Conservation (phyloP, 2,888 invertebrate genomes). For the Beris morrisii region DNA sequence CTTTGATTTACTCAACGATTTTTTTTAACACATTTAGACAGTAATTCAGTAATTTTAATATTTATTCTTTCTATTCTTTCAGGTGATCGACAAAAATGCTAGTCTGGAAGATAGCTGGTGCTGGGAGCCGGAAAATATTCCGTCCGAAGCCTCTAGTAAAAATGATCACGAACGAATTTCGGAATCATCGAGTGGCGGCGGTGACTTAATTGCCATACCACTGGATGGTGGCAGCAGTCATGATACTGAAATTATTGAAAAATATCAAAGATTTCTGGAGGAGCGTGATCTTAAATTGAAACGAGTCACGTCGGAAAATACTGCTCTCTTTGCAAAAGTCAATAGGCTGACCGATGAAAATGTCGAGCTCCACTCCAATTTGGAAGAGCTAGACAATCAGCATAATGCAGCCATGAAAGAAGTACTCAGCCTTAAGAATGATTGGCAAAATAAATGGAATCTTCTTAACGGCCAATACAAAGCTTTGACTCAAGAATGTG, state of each 20-base stretch:
- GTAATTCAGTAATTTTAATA: neutral
- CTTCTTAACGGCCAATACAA: slow-evolving; percentile 56
- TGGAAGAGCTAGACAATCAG: slow-evolving; percentile 75
- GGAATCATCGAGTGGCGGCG: slow-evolving; percentile 44
- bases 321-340: slow-evolving; percentile 57
- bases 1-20: too few species aligned
- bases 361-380: slow-evolving; percentile 57
- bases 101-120: slow-evolving; percentile 55
- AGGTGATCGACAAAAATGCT: slow-evolving; percentile 45
- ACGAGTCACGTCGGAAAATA: slow-evolving; percentile 57
- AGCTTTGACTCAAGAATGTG: slow-evolving; percentile 33
- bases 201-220: slow-evolving; percentile 47
- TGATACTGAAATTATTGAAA: slow-evolving; percentile 49
- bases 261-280: slow-evolving; percentile 59
- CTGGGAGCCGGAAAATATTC: slow-evolving; percentile 53
- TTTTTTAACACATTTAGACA: too few species aligned
- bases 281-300: slow-evolving; percentile 47
- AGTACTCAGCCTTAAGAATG: slow-evolving; percentile 60
- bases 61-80: slow-evolving; percentile 23
- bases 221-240: slow-evolving; percentile 40
- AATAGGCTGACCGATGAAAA: slow-evolving; percentile 56
- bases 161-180: slow-evolving; percentile 45
- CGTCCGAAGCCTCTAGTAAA: slow-evolving; percentile 42
- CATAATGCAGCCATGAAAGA: slow-evolving; percentile 70
- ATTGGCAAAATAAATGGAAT: slow-evolving; percentile 60